Percentiles rank a stretch among this genome's conserved stretches.
phyloP scores from a whole-genome alignment of 2,797 vertebrate species.

The Neomorphus geoffroyi region DNA sequence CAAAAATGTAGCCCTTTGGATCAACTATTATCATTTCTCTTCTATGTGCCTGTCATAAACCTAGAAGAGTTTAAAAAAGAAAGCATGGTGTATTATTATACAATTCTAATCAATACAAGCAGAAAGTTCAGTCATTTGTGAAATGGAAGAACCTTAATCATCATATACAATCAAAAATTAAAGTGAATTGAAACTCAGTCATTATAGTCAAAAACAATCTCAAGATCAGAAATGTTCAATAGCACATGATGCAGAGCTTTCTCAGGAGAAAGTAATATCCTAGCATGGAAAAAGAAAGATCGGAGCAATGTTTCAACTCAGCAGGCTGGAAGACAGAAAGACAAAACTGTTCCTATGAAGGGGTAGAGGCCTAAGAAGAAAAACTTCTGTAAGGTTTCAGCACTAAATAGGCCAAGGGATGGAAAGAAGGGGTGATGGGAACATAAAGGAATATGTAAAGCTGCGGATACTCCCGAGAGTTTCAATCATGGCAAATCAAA shows the following conservation, averaged over 20 bases:
- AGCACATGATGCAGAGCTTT: background rate
- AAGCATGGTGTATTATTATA: background rate
- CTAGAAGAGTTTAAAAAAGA: background rate
- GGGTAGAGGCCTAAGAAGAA: background rate
- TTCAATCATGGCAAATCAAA: conserved; percentile 10
- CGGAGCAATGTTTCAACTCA: background rate
- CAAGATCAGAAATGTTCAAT: background rate
- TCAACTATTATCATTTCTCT: background rate
- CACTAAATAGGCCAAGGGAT: background rate
- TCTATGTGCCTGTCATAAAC: background rate
- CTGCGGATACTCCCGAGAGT: background rate
- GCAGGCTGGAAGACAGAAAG: background rate
- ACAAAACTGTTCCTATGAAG: background rate
- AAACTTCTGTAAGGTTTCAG: background rate
- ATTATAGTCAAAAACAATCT: background rate
- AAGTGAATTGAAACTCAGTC: background rate
- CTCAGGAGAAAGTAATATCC: background rate
- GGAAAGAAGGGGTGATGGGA: background rate
- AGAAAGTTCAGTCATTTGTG: background rate
- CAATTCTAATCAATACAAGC: background rate
- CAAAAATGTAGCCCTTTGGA: background rate
- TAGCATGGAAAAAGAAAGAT: background rate
- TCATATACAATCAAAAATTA: background rate
- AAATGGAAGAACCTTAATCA: background rate
- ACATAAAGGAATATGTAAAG: background rate